Conservation (phyloP, 2,888 invertebrate species). For the Tanytarsus gracilentus region DNA sequence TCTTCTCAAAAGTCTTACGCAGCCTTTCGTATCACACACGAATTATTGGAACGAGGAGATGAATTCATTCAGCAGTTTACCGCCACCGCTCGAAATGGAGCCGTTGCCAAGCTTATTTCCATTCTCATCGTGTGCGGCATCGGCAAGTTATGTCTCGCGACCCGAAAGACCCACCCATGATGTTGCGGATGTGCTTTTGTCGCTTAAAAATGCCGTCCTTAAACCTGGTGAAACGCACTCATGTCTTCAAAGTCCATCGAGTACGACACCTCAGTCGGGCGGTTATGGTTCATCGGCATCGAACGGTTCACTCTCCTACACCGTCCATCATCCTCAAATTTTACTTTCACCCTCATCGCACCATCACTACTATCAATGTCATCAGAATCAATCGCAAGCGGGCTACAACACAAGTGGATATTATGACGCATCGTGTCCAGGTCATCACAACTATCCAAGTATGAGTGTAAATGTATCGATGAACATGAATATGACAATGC, state of each 20-base stretch:
- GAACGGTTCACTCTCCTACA: constrained; percentile 47
- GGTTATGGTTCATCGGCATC: constrained; percentile 37
- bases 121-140: constrained; percentile 63
- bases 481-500: constrained; percentile 94
- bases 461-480: constrained; percentile 48
- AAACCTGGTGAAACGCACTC: constrained; percentile 55
- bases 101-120: constrained; percentile 78
- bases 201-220: constrained; percentile 78
- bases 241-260: constrained; percentile 42
- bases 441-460: constrained; percentile 58
- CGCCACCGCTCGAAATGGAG: constrained; percentile 71
- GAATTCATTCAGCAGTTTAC: constrained; percentile 70
- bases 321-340: constrained; percentile 52
- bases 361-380: constrained; percentile 32
- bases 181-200: constrained; percentile 80
- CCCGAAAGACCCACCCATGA: constrained; percentile 56
- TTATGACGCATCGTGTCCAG: constrained; percentile 38
- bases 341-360: constrained; percentile 51
- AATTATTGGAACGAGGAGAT: constrained; percentile 68
- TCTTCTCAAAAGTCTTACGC: constrained; percentile 15
- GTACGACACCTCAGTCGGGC: constrained; percentile 32
- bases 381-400: constrained; percentile 33
- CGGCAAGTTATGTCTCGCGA: constrained; percentile 33
- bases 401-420: constrained; percentile 33
- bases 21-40: constrained; percentile 18